Percentiles rank a stretch among this genome's conserved stretches.
Evolutionary conservation across 2,888 invertebrate genomes (phyloP).

Genomic region (Drosophila niveifrons): DNA sequence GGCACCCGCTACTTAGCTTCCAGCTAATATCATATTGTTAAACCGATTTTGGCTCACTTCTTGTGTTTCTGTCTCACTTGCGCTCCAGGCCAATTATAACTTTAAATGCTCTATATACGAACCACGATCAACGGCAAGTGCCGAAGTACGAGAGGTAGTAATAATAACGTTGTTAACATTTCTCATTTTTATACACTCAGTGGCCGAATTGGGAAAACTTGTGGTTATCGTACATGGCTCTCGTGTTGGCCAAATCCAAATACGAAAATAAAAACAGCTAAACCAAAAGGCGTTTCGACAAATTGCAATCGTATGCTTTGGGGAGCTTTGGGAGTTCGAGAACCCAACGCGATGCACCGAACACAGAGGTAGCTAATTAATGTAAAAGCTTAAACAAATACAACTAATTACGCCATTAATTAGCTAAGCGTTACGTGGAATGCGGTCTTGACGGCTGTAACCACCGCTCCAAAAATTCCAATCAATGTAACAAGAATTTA

Average conservation of each 20-base stretch:
- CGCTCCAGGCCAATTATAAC: constrained; percentile 30
- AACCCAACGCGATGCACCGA: constrained; percentile 41
- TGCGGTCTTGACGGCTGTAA: constrained; percentile 47
- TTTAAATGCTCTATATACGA: constrained; percentile 13
- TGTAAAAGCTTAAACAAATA: constrained; percentile 53
- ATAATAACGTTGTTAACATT: constrained; percentile 42
- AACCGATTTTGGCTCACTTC: constrained; percentile 21
- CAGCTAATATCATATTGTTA: constrained; percentile 8
- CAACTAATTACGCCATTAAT: constrained; percentile 65
- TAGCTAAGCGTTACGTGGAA: constrained; percentile 58
- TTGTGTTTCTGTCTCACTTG: constrained; percentile 1
- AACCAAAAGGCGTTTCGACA: constrained; percentile 40
- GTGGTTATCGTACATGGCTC: constrained; percentile 9
- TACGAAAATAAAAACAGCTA: neutral
- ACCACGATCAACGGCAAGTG: constrained; percentile 9
- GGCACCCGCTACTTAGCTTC: neutral
- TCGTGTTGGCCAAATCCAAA: constrained; percentile 17
- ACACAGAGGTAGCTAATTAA: constrained; percentile 49
- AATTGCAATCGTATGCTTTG: constrained; percentile 36
- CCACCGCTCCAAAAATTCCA: constrained; percentile 39
- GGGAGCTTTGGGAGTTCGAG: constrained; percentile 42
- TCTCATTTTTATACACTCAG: constrained; percentile 24
- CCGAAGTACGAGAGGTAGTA: constrained; percentile 5
- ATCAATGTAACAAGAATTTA: constrained; percentile 4
- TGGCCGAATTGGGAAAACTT: constrained; percentile 27